phyloP scores from a whole-genome alignment of 2,113 vertebrate genomes.

The Eira barbara region DNA sequence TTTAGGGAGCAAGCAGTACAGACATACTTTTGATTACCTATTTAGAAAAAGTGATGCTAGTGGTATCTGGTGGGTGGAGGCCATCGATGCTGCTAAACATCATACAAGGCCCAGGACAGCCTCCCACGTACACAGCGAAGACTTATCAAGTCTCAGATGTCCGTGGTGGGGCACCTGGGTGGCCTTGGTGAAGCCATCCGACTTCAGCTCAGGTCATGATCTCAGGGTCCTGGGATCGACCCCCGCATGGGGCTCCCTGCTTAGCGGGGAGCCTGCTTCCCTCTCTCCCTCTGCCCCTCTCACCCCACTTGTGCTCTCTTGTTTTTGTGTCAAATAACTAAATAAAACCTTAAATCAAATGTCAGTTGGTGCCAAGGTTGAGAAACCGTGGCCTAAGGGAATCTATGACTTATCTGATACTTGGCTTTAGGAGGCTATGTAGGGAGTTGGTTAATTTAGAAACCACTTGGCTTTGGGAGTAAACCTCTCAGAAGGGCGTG shows the following conservation, averaged over 20 bases:
- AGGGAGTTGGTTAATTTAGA: background rate
- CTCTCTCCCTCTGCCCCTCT: background rate
- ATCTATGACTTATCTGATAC: background rate
- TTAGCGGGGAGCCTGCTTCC: background rate
- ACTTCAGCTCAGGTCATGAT: background rate
- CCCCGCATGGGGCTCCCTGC: background rate
- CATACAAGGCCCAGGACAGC: too few relatives aligned
- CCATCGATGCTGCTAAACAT: background rate
- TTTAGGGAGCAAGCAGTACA: background rate
- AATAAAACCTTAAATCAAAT: background rate
- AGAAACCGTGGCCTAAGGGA: background rate
- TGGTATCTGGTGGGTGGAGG: background rate
- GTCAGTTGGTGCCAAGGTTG: background rate
- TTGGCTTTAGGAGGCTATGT: background rate
- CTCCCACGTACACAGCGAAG: background rate
- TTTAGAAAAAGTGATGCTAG: background rate
- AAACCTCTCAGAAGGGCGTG: background rate
- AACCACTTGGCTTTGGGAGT: background rate
- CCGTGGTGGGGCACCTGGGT: background rate
- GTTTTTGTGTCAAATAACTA: background rate
- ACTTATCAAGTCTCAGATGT: background rate
- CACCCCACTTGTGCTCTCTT: background rate
- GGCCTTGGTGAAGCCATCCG: background rate
- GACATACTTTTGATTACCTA: background rate
- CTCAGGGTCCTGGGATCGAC: background rate